Percentiles rank a stretch among this genome's conserved stretches.
phyloP scores from a whole-genome alignment of 2,113 vertebrate genomes.

The Sylvietta virens region DNA sequence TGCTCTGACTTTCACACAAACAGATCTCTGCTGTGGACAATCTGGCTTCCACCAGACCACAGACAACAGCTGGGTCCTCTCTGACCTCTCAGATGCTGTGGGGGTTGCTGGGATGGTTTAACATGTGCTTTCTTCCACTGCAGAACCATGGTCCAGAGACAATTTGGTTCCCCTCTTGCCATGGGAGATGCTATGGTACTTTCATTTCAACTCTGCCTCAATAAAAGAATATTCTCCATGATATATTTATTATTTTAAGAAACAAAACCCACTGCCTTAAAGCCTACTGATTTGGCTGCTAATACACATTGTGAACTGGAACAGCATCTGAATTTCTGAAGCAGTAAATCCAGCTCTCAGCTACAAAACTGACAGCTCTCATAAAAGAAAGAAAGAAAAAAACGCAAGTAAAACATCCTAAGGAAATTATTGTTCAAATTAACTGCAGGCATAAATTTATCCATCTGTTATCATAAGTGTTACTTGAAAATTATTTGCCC shows the following conservation, averaged over 20 bases:
- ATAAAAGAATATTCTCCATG: not conserved
- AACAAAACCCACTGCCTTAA: not conserved
- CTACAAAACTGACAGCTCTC: constrained; percentile 38
- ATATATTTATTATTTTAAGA: constrained; percentile 1
- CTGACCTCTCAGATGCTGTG: not conserved
- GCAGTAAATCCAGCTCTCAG: constrained; percentile 32
- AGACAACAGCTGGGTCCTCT: not conserved
- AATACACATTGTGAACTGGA: constrained; percentile 13
- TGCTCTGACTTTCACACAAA: rapidly evolving
- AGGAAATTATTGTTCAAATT: constrained; percentile 64
- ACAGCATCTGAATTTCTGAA: constrained; percentile 8
- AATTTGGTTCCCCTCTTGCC: not conserved
- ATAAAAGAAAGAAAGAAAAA: constrained; percentile 38
- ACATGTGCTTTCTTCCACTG: rapidly evolving
- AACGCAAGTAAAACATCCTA: constrained; percentile 51
- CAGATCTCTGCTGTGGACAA: not conserved
- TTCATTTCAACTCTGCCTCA: not conserved
- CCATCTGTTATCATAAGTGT: constrained; percentile 56
- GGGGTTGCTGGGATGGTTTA: not conserved
- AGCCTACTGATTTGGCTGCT: constrained; percentile 39
- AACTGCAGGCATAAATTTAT: constrained; percentile 58
- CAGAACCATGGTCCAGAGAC: not conserved
- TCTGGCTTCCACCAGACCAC: not conserved
- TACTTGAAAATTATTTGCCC: constrained; percentile 56
- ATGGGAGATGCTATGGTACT: not conserved